Conservation (phyloP, 2,797 vertebrate genomes). For the Furcifer pardalis region DNA sequence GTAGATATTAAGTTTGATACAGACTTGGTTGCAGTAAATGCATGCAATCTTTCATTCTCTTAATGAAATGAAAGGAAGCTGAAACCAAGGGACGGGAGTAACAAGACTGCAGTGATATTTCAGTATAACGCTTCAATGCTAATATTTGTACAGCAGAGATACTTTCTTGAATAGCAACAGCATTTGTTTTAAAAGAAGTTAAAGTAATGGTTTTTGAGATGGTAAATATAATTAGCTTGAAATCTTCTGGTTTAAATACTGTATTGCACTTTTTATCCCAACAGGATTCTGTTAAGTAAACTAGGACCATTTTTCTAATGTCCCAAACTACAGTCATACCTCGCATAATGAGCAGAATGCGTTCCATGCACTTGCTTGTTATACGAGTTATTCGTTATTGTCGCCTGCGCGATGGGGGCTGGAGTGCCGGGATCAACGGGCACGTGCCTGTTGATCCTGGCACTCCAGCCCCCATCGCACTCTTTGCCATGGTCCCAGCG, state of each 20-base stretch:
- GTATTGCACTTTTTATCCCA: slow-evolving; percentile 43
- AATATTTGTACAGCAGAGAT: slow-evolving; percentile 5
- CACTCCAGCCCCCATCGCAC: too few relatives aligned
- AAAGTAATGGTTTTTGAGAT: slow-evolving; percentile 6
- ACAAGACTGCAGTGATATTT: background rate
- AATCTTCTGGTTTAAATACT: slow-evolving; percentile 24
- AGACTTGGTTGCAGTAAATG: slow-evolving; percentile 15
- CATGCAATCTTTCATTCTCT: slow-evolving; percentile 5
- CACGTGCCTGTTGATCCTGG: too few relatives aligned
- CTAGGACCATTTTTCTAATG: background rate
- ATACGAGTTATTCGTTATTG: too few relatives aligned
- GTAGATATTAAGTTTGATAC: background rate
- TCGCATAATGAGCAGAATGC: too few relatives aligned
- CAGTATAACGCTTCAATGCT: slow-evolving; percentile 8
- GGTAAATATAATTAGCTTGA: slow-evolving; percentile 13
- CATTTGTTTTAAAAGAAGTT: slow-evolving; percentile 22
- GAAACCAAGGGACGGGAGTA: background rate
- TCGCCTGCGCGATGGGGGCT: too few relatives aligned
- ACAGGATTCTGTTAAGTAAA: background rate
- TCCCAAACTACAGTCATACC: background rate
- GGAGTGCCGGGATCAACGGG: too few relatives aligned
- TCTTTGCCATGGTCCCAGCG: too few relatives aligned
- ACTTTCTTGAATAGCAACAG: background rate
- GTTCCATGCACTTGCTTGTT: too few relatives aligned
- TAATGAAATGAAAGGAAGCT: background rate